These are phyloP conservation scores for Eulithis testata DNA, from an alignment of 2,888 invertebrate species.

Conservation along the genomic window DNA sequence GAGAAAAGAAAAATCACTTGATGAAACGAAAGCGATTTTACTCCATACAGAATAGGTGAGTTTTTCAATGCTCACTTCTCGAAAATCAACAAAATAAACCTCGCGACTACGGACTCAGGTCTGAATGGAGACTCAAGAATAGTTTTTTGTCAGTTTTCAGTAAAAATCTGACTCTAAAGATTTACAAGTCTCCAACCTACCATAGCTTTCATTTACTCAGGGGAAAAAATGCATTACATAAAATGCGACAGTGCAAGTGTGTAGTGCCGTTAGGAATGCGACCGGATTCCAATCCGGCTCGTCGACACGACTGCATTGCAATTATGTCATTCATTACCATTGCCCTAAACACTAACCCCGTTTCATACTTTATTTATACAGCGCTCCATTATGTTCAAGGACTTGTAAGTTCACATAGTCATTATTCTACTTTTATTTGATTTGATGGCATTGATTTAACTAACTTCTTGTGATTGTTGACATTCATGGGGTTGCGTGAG, in stretches of 20 bases:
- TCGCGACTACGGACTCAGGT: no score
- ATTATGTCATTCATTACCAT: conserved; percentile 76
- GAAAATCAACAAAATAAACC: no score
- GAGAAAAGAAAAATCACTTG: no score
- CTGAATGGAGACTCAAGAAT: no score
- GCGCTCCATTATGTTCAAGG: conserved; percentile 40
- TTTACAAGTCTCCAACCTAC: no score
- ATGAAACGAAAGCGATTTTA: no score
- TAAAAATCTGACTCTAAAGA: no score
- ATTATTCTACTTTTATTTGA: conserved; percentile 3
- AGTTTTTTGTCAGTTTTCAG: no score
- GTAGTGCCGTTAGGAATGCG: conserved; percentile 73
- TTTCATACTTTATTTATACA: conserved; percentile 38
- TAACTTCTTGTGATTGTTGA: no score
- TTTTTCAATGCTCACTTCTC: no score
- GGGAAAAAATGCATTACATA: conserved; percentile 51
- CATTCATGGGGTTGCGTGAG: no score
- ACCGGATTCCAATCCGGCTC: conserved; percentile 70
- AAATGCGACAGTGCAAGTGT: conserved; percentile 63
- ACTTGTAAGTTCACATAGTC: conserved; percentile 2
- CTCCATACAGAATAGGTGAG: no score
- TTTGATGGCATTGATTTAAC: background rate
- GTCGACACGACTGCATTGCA: conserved; percentile 59
- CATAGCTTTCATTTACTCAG: background rate
- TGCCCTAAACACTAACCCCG: conserved; percentile 66